Conservation (phyloP, 30 jellyfish, hydroid and myxozoan genomes). For the Aurelia sp. region DNA sequence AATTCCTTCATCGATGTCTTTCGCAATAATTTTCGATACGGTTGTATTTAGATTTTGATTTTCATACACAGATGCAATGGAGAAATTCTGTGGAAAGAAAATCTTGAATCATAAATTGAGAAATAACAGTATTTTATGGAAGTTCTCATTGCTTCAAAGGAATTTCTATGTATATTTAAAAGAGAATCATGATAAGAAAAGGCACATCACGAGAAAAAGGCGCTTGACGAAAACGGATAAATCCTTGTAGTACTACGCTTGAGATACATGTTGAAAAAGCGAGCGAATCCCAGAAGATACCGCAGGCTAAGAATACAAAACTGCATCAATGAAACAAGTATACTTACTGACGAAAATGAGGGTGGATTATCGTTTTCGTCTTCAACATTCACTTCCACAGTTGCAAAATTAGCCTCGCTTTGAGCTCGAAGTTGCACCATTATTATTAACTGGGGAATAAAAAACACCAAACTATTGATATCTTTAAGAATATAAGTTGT, state of each 20-base stretch:
- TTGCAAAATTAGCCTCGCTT: slow-evolving; percentile 66
- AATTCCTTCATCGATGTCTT: slow-evolving; percentile 40
- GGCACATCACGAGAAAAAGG: background rate
- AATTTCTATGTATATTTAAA: background rate
- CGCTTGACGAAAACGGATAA: background rate
- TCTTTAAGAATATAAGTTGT: background rate
- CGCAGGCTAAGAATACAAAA: background rate
- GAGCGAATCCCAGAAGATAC: background rate
- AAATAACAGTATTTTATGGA: background rate
- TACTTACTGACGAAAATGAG: slow-evolving; percentile 31
- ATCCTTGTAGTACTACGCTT: background rate
- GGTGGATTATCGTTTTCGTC: slow-evolving; percentile 88
- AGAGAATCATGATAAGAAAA: background rate
- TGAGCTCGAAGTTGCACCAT: slow-evolving; percentile 56
- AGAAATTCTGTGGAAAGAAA: slow-evolving; percentile 7
- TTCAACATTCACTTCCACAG: slow-evolving; percentile 61
- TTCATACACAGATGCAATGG: slow-evolving; percentile 28
- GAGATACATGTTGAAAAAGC: background rate
- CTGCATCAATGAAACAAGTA: background rate
- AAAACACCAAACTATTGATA: background rate
- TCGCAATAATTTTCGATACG: slow-evolving; percentile 20
- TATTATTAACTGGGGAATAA: slow-evolving; percentile 14
- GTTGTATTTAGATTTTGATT: slow-evolving; percentile 31
- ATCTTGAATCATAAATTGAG: background rate
- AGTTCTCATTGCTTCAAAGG: background rate